phyloP scores from a whole-genome alignment of 1,140 invertebrate genomes.

The Bradynema listronoti region DNA sequence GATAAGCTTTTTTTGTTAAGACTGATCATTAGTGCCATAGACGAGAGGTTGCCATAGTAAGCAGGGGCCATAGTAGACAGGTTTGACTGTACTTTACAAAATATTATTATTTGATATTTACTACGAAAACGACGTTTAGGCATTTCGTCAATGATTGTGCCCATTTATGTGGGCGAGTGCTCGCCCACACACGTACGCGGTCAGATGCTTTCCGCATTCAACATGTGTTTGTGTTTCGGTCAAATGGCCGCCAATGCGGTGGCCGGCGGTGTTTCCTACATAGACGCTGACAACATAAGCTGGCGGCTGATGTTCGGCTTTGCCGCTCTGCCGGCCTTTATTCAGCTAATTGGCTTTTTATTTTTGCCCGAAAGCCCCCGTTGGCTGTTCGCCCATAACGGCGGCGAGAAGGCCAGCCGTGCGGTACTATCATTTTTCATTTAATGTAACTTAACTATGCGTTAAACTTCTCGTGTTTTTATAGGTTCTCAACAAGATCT shows the following conservation, averaged over 20 bases:
- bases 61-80: no score
- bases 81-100: no score
- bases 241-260: conserved; percentile 62
- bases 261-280: conserved; percentile 62
- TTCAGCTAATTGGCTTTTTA: conserved; percentile 65
- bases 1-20: no score
- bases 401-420: no score
- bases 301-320: conserved; percentile 66
- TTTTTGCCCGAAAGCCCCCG: conserved; percentile 66
- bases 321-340: conserved; percentile 63
- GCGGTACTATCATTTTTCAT: no score
- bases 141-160: conserved; percentile 64
- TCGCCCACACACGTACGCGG: conserved; percentile 60
- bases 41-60: no score
- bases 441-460: no score
- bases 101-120: no score
- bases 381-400: conserved; percentile 61
- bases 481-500: conserved; percentile 50
- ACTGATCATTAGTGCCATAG: no score
- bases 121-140: no score
- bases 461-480: no score
- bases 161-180: conserved; percentile 65
- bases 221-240: conserved; percentile 64
- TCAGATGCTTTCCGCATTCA: conserved; percentile 59
- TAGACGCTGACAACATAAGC: conserved; percentile 59